Evolutionary conservation across 2,888 invertebrate genomes (phyloP), one percentile per base, ranked within the genome.

Genomic region (Piscicola geometra): DNA sequence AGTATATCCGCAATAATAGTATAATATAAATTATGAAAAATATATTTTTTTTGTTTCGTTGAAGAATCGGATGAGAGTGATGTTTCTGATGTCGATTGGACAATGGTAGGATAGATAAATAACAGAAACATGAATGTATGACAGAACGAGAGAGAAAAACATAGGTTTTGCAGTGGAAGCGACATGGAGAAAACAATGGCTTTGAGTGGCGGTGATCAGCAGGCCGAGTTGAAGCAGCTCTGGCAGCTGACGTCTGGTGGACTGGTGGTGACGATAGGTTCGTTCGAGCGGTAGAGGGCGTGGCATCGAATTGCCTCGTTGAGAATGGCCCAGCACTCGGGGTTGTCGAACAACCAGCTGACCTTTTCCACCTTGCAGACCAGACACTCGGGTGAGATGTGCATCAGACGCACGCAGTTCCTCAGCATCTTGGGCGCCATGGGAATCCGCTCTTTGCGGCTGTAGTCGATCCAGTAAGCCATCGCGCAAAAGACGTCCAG

Each of bases 401-500:
- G 76, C 25, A 71, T 50, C 66, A 83, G 81, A 47, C 81, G 79
- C n/a, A 83, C 79, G 36, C 79, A 77, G 25, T 75, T 74, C n/a
- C 72, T 41, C 76, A 82, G 78, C 25, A 82, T 71, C 0, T 80
- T 80, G 1, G 77, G 76, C 2, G 80, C 79, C 50, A 79, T 79
- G 33, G 78, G 76, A 3, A 80, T 68, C 25, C 82, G 71, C 3
- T 80, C 80, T 30, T 77, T 75, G 35, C 77, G 77, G 75, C 81
- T 80, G 79, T 78, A 80, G 52, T 82, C 81, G 28, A 83, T 79
- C 82, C 82, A 83, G 33, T 77, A 74, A n/a, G 78, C 79, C 36
- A 80, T 81, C 35, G 82, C 81, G 72, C 78, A 78, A 76, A 82
- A 83, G 50, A 82, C 79, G 25, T 81, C 80, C 50, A 83, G 78